Conservation (phyloP, 2,113 vertebrate species). For the Melanostigma gelatinosum region DNA sequence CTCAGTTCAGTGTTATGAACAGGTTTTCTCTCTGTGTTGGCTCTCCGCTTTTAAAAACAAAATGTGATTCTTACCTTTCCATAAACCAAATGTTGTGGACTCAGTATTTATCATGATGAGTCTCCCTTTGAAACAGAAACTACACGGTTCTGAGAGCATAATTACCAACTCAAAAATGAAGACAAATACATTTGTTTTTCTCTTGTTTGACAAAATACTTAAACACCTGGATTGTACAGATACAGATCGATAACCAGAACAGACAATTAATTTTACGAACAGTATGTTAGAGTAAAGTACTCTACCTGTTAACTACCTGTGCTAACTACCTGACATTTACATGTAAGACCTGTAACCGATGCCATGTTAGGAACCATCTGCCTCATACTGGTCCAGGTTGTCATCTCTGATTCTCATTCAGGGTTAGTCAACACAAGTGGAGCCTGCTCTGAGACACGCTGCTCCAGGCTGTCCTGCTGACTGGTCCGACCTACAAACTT, state of each 20-base stretch:
- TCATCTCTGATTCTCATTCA: conserved; percentile 93
- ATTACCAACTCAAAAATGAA: conserved; percentile 18
- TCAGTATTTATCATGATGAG: conserved; percentile 23
- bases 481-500: conserved; percentile 71
- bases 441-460: conserved; percentile 86
- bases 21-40: conserved; percentile 39
- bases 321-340: conserved; percentile 79
- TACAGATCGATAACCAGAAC: not conserved
- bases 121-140: conserved; percentile 36
- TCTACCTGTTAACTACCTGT: too few species aligned
- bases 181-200: conserved; percentile 21
- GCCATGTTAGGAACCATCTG: conserved; percentile 94
- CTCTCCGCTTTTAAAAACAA: conserved; percentile 45
- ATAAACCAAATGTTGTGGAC: conserved; percentile 33
- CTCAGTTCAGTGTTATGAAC: conserved; percentile 50
- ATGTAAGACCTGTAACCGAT: conserved; percentile 91
- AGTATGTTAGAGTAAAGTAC: not conserved
- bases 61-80: conserved; percentile 42
- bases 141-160: not conserved
- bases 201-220: conserved; percentile 10
- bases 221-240: conserved; percentile 23
- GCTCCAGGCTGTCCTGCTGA: conserved; percentile 85
- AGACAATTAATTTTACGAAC: conserved; percentile 1
- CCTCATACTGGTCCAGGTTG: conserved; percentile 91
- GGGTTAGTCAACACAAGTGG: conserved; percentile 88